phyloP scores from a whole-genome alignment of 2,888 invertebrate species.

The Nebria salina region DNA sequence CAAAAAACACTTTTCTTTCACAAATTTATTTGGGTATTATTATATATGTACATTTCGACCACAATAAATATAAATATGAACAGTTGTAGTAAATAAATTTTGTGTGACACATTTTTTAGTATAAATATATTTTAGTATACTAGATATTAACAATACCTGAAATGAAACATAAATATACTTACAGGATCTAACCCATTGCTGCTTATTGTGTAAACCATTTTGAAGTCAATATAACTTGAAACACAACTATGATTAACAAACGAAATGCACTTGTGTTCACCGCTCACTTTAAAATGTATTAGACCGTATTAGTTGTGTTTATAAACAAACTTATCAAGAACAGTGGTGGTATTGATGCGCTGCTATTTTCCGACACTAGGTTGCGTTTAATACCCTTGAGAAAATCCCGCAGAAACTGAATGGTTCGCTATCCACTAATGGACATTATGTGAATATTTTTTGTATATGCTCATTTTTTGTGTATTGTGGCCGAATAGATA shows the following conservation, averaged over 20 bases:
- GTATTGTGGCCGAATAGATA: constrained; percentile 22
- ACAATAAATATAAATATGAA: too few relatives aligned
- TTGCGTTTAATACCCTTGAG: background rate
- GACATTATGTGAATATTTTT: background rate
- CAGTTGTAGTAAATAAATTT: too few relatives aligned
- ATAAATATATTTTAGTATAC: too few relatives aligned
- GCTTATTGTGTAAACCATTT: constrained; percentile 43
- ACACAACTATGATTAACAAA: background rate
- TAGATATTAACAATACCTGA: too few relatives aligned
- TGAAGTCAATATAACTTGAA: constrained; percentile 17
- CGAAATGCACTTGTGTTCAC: background rate
- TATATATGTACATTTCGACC: too few relatives aligned
- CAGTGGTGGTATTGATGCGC: background rate
- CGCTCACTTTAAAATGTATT: background rate
- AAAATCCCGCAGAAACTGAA: background rate
- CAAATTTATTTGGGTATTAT: too few relatives aligned
- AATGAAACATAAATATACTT: constrained; percentile 15
- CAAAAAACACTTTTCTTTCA: too few relatives aligned
- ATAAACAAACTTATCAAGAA: background rate
- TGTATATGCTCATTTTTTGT: background rate
- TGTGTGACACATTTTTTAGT: too few relatives aligned
- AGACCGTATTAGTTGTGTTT: background rate
- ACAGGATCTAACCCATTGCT: constrained; percentile 30
- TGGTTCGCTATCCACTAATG: background rate
- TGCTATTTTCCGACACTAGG: background rate